These are phyloP conservation scores for Leptopilina myrica DNA, from an alignment of 2,888 invertebrate genomes.

Conservation along the genomic window DNA sequence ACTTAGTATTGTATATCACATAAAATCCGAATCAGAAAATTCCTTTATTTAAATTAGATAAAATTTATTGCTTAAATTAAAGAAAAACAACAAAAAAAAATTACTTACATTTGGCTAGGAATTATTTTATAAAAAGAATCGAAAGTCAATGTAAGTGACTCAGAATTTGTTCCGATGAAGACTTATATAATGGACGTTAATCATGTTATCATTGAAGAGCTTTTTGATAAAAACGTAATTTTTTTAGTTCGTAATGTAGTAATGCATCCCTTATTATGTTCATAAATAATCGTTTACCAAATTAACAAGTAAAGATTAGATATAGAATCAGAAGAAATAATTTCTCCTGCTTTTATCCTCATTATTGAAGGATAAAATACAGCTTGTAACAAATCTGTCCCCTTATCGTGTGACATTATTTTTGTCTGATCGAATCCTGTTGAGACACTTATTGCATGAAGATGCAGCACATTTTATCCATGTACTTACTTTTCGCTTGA, in stretches of 20 bases:
- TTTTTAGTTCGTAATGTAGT: neutral
- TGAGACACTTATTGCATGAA: slow-evolving; percentile 19
- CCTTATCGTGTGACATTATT: slow-evolving; percentile 19
- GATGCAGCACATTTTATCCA: neutral
- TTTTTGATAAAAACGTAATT: slow-evolving; percentile 8
- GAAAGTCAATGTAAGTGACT: slow-evolving; percentile 31
- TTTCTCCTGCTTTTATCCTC: neutral
- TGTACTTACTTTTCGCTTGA: neutral
- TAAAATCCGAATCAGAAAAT: too few relatives aligned
- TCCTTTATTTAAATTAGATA: too few relatives aligned
- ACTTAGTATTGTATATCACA: too few relatives aligned
- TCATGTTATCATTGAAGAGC: slow-evolving; percentile 9
- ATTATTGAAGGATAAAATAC: neutral
- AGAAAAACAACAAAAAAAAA: too few relatives aligned
- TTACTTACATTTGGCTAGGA: too few relatives aligned
- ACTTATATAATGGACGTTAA: slow-evolving; percentile 15
- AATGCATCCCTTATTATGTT: neutral
- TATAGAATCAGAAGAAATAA: neutral
- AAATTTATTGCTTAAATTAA: too few relatives aligned
- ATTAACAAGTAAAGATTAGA: slow-evolving; percentile 31
- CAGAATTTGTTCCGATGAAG: slow-evolving; percentile 2
- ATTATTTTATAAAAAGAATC: slow-evolving; percentile 15
- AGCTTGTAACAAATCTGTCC: slow-evolving; percentile 20
- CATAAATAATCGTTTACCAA: neutral
- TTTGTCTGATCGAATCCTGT: slow-evolving; percentile 8